Conservation (phyloP, 2,888 invertebrate genomes). For the Ditula angustiorana region DNA sequence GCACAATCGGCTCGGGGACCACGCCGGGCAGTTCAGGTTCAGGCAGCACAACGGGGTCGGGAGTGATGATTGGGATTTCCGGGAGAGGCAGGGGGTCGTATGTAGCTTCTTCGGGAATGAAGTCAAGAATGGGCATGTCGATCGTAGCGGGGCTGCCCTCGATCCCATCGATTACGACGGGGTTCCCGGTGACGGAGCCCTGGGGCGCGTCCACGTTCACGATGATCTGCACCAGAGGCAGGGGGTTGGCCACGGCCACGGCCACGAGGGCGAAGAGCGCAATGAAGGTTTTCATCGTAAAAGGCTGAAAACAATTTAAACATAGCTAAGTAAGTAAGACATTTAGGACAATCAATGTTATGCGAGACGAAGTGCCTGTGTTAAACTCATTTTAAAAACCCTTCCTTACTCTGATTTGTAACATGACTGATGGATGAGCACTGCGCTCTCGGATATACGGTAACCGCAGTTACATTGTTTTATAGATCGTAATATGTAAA, state of each 20-base stretch:
- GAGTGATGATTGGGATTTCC: slow-evolving; percentile 1
- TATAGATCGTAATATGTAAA: too few relatives aligned
- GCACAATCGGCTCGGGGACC: slow-evolving; percentile 27
- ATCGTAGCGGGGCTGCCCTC: neutral
- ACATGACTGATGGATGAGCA: too few relatives aligned
- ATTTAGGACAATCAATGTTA: neutral
- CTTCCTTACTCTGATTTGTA: too few relatives aligned
- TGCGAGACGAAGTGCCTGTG: too few relatives aligned
- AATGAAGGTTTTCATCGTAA: slow-evolving; percentile 59
- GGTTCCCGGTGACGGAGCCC: slow-evolving; percentile 36
- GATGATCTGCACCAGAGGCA: slow-evolving; percentile 60
- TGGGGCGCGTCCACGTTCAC: slow-evolving; percentile 59
- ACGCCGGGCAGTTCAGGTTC: slow-evolving; percentile 36
- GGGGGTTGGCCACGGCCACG: slow-evolving; percentile 58
- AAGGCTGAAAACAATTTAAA: slow-evolving; percentile 38
- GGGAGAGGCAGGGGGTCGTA: slow-evolving; percentile 23
- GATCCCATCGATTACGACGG: slow-evolving; percentile 23
- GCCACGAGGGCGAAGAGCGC: slow-evolving; percentile 60
- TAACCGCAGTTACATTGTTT: too few relatives aligned
- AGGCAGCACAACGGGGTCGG: slow-evolving; percentile 35
- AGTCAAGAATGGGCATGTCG: slow-evolving; percentile 11
- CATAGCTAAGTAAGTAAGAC: neutral
- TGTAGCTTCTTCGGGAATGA: slow-evolving; percentile 8
- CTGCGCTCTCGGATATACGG: too few relatives aligned
- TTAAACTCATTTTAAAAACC: too few relatives aligned